Percentiles rank a stretch among this genome's conserved stretches.
Conservation (phyloP, 2,113 vertebrate genomes). For the Tupaia tana region DNA sequence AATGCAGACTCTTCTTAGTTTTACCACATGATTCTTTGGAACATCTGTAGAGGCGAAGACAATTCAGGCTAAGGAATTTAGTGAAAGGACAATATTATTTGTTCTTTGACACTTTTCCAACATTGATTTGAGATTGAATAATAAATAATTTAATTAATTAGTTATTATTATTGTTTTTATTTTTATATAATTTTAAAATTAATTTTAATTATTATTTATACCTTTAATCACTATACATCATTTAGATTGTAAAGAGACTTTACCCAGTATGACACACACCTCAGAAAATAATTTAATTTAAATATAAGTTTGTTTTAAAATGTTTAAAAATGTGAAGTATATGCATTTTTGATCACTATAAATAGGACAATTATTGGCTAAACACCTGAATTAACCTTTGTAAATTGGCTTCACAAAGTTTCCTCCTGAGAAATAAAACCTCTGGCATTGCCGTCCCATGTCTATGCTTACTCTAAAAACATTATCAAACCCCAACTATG, state of each 20-base stretch:
- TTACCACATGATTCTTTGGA: neutral
- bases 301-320: too few relatives aligned
- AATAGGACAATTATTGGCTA: neutral
- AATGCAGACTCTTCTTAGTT: neutral
- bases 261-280: too few relatives aligned
- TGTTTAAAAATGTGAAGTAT: neutral
- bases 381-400: constrained; percentile 12
- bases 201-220: too few relatives aligned
- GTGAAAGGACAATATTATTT: neutral
- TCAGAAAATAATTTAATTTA: too few relatives aligned
- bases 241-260: too few relatives aligned
- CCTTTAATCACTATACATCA: too few relatives aligned
- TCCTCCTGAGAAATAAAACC: neutral
- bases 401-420: neutral
- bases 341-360: neutral
- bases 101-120: neutral
- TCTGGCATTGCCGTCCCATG: neutral
- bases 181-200: too few relatives aligned
- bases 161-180: too few relatives aligned
- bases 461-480: neutral
- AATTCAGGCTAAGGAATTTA: neutral
- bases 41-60: neutral
- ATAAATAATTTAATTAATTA: neutral
- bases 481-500: neutral
- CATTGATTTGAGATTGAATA: constrained; percentile 6